These are phyloP conservation scores for Triplophysa yarkandensis DNA, from an alignment of 2,797 vertebrate genomes.

Conservation along the genomic window DNA sequence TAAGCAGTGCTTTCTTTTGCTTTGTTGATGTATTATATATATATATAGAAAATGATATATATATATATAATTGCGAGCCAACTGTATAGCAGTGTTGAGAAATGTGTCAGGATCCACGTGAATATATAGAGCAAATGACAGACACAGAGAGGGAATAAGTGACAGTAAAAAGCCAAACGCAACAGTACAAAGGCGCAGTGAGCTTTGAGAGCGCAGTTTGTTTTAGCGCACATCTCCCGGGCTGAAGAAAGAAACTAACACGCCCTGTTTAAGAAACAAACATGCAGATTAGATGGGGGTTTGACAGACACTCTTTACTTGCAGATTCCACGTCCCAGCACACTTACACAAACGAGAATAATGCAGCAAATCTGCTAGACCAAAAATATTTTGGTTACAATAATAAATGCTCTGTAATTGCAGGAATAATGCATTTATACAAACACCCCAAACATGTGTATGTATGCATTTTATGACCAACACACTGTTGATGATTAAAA, in stretches of 20 bases:
- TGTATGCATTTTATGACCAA: not conserved
- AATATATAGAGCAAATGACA: constrained; percentile 77
- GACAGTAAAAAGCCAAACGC: constrained; percentile 87
- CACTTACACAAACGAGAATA: constrained; percentile 63
- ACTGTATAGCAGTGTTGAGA: constrained; percentile 70
- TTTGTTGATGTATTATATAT: constrained; percentile 64
- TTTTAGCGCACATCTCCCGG: constrained; percentile 79
- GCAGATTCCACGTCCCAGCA: constrained; percentile 70
- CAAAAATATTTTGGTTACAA: constrained; percentile 63
- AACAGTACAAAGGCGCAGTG: constrained; percentile 76
- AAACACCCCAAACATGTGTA: not conserved
- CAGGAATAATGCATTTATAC: not conserved
- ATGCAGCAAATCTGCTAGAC: constrained; percentile 64
- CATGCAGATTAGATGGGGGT: constrained; percentile 79
- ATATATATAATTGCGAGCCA: constrained; percentile 81
- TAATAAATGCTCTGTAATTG: not conserved
- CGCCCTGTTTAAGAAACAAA: constrained; percentile 84
- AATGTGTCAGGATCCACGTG: constrained; percentile 76
- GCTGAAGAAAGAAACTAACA: constrained; percentile 76
- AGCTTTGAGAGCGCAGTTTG: constrained; percentile 80
- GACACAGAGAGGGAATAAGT: constrained; percentile 77
- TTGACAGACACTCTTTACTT: constrained; percentile 69
- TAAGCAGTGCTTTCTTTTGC: constrained; percentile 49
- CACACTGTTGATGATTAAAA: no score
- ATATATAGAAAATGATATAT: constrained; percentile 71